Conservation (phyloP, 2,888 invertebrate species). For the Tinea pellionella region DNA sequence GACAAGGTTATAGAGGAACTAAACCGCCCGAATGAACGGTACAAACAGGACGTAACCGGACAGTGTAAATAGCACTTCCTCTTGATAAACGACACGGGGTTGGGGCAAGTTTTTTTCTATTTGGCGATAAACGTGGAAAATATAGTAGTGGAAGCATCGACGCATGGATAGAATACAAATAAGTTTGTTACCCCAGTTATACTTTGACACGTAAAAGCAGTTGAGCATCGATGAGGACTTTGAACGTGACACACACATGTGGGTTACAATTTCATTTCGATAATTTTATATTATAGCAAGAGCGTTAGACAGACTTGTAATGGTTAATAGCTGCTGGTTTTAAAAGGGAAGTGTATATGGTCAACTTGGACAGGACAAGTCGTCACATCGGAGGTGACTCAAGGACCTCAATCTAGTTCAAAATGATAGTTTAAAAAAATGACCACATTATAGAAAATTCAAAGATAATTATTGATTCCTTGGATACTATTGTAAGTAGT, state of each 20-base stretch:
- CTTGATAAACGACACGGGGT: conserved; percentile 20
- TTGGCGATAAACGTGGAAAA: conserved; percentile 9
- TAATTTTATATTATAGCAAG: not conserved
- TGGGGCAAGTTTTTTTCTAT: conserved; percentile 18
- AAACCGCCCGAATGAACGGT: conserved; percentile 25
- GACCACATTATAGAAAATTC: too few relatives aligned
- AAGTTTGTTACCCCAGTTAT: conserved; percentile 5
- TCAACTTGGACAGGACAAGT: too few relatives aligned
- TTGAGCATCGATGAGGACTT: conserved; percentile 3
- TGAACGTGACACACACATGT: not conserved
- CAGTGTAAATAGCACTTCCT: conserved; percentile 17
- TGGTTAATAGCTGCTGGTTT: too few relatives aligned
- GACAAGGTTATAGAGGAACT: conserved; percentile 13
- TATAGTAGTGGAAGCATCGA: conserved; percentile 3
- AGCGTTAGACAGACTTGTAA: too few relatives aligned
- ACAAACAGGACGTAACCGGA: conserved; percentile 19
- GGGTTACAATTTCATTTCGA: not conserved
- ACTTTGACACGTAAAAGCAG: conserved; percentile 6
- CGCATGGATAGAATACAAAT: conserved; percentile 7
- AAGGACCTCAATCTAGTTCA: too few relatives aligned
- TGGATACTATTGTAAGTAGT: too few relatives aligned
- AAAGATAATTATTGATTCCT: too few relatives aligned
- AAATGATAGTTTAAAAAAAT: too few relatives aligned
- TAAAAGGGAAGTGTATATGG: too few relatives aligned
- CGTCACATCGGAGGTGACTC: too few relatives aligned